Conservation (phyloP, 2,888 invertebrate species). For the Volucella zonaria region DNA sequence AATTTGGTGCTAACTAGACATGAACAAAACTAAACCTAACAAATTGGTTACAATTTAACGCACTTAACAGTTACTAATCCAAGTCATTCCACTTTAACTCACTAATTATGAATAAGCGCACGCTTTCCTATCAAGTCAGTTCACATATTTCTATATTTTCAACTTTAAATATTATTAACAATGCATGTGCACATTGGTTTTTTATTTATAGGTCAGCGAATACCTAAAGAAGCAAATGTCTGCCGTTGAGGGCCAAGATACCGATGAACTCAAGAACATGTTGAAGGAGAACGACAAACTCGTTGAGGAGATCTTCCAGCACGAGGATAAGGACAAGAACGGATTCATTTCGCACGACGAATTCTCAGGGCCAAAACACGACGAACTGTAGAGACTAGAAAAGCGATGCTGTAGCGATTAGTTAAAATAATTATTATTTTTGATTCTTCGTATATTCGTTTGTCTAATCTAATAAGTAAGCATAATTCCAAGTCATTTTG, state of each 20-base stretch:
- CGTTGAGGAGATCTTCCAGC: conserved; percentile 98
- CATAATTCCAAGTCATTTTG: conserved; percentile 60
- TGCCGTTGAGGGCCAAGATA: conserved; percentile 89
- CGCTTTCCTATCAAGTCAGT: conserved; percentile 11
- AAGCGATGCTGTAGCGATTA: conserved; percentile 47
- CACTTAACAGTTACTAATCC: conserved; percentile 32
- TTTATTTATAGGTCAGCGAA: conserved; percentile 89
- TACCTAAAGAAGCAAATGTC: conserved; percentile 96
- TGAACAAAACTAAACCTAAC: too few relatives aligned
- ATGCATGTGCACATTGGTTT: conserved; percentile 2
- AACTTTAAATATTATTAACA: conserved; percentile 30
- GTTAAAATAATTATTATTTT: conserved; percentile 50
- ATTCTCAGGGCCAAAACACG: conserved; percentile 98
- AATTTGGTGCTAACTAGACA: too few relatives aligned
- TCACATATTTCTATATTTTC: neutral
- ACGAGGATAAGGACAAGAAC: conserved; percentile 98
- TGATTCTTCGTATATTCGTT: conserved; percentile 50
- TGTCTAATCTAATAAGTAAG: conserved; percentile 29
- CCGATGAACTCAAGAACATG: conserved; percentile 92
- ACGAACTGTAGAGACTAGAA: conserved; percentile 89
- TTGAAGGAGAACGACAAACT: conserved; percentile 95
- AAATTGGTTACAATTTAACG: neutral
- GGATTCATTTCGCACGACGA: conserved; percentile 97
- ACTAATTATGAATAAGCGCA: conserved; percentile 35
- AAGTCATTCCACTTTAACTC: conserved; percentile 23